Evolutionary conservation across 2,888 invertebrate species (phyloP).

Genomic region (Podabrus alpinus): DNA sequence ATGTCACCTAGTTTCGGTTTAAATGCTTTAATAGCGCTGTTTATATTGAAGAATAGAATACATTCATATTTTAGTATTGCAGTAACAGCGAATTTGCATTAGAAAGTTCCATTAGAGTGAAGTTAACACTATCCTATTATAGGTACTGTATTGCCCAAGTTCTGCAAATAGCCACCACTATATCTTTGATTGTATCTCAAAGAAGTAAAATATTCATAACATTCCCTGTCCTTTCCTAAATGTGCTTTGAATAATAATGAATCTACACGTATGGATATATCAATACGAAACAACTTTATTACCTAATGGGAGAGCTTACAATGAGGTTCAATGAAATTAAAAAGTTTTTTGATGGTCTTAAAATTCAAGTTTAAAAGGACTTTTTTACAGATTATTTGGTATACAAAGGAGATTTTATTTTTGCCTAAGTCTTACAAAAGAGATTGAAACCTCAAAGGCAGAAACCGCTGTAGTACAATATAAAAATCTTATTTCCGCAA

Average conservation of each 20-base stretch:
- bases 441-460: neutral
- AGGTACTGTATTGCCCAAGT: neutral
- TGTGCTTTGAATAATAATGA: neutral
- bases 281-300: neutral
- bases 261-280: neutral
- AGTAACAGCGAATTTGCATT: neutral
- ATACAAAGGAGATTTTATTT: neutral
- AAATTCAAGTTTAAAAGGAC: neutral
- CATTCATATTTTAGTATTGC: too few relatives aligned
- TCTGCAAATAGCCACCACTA: neutral
- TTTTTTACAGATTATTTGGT: neutral
- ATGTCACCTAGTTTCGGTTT: neutral
- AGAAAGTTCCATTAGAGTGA: neutral
- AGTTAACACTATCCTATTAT: neutral
- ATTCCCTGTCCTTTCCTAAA: neutral
- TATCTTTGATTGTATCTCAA: neutral
- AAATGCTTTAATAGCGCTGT: neutral
- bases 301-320: neutral
- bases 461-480: neutral
- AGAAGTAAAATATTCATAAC: neutral
- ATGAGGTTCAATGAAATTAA: neutral
- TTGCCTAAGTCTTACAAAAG: neutral
- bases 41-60: too few relatives aligned
- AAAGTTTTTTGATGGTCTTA: neutral
- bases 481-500: neutral